These are phyloP conservation scores for Bombus sylvicola DNA, from an alignment of 1,140 invertebrate species.

Conservation along the genomic window DNA sequence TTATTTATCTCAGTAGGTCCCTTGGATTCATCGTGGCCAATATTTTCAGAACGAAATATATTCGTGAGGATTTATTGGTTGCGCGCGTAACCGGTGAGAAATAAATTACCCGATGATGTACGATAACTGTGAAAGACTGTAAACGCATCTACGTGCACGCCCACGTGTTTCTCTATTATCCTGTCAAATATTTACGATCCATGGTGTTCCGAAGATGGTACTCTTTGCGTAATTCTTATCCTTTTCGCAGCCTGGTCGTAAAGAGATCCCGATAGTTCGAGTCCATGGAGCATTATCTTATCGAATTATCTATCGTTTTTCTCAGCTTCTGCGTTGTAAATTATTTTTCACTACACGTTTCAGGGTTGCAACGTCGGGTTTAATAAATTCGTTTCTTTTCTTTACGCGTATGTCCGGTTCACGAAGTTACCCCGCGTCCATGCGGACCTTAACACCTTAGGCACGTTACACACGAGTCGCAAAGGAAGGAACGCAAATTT, in stretches of 20 bases:
- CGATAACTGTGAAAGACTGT: conserved; percentile 13
- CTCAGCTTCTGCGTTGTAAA: conserved; percentile 3
- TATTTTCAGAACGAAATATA: background rate
- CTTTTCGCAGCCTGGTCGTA: conserved; percentile 3
- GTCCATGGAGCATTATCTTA: conserved; percentile 47
- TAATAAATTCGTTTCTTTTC: background rate
- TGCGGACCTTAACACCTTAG: no score
- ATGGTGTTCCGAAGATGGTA: background rate
- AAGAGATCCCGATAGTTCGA: conserved; percentile 19
- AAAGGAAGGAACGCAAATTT: no score
- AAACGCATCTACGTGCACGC: conserved; percentile 18
- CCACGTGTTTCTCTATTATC: conserved; percentile 31
- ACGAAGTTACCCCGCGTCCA: background rate
- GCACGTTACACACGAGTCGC: no score
- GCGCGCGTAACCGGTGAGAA: background rate
- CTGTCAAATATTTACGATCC: conserved; percentile 54
- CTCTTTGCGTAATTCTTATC: background rate
- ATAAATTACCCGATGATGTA: conserved; percentile 46
- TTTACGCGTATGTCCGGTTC: no score
- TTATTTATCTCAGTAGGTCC: background rate
- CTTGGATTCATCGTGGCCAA: background rate
- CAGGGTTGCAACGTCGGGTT: no score
- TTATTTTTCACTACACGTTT: conserved; percentile 39
- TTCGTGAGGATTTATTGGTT: background rate
- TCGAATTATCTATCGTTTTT: conserved; percentile 26